Percentiles rank a stretch among this genome's conserved stretches.
phyloP scores from a whole-genome alignment of 1,140 invertebrate genomes.

The Psix sp. region DNA sequence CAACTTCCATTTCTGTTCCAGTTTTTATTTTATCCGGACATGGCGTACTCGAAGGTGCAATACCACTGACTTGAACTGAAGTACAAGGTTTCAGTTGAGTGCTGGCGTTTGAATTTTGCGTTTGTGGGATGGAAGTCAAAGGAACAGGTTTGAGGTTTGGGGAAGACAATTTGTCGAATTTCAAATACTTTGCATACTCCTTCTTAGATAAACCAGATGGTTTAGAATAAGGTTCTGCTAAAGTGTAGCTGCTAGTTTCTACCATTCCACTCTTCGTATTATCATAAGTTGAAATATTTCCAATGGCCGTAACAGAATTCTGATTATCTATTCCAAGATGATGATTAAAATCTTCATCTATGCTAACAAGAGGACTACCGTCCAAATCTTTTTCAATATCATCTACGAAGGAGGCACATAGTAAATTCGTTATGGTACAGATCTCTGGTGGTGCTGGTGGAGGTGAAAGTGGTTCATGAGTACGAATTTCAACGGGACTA shows the following conservation, averaged over 20 bases:
- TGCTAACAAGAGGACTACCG: constrained; percentile 57
- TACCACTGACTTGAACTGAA: too few relatives aligned
- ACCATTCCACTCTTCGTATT: neutral
- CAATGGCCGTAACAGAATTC: neutral
- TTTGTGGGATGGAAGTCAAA: constrained; percentile 18
- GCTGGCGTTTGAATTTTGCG: too few relatives aligned
- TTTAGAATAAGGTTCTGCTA: neutral
- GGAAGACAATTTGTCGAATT: too few relatives aligned
- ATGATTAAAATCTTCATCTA: constrained; percentile 34
- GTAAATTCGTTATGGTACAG: constrained; percentile 41
- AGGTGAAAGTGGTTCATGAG: constrained; percentile 27
- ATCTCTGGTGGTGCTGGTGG: constrained; percentile 36
- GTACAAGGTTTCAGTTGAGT: too few relatives aligned
- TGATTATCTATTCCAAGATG: neutral
- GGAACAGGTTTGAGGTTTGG: constrained; percentile 12
- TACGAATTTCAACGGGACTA: neutral
- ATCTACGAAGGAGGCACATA: constrained; percentile 37
- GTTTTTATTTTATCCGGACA: too few relatives aligned
- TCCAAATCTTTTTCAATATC: constrained; percentile 63
- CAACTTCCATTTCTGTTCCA: too few relatives aligned
- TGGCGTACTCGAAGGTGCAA: too few relatives aligned
- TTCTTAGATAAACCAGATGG: too few relatives aligned
- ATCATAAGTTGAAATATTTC: neutral
- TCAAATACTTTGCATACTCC: too few relatives aligned
- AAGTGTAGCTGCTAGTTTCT: too few relatives aligned